Evolutionary conservation across 2,113 vertebrate genomes (phyloP), one percentile per base, ranked within the genome.

Genomic region (Lathamus discolor): DNA sequence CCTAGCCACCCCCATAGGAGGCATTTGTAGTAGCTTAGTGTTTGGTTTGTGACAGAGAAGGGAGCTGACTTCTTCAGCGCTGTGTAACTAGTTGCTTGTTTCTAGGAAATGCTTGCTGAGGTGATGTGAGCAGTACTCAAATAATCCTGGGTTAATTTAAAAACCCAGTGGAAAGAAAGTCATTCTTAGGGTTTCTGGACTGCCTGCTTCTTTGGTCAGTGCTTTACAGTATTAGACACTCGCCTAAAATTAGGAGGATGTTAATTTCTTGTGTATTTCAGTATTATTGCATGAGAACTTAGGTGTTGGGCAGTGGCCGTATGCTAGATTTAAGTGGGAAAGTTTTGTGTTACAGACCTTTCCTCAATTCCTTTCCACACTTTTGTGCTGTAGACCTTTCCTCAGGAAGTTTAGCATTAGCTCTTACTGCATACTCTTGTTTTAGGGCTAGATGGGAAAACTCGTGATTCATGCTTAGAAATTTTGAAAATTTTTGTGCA

Each of bases 131-230:
- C 72, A 80, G 69, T 17, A 28, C 83, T 86, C 77, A 86, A 20
- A 48, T 86, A 49, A 89, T 96, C 94, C 68, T 37, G 82, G 17
- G 35, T 64, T 84, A 70, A 94, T 93, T 92, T 63, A 90, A 97
- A 95, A 95, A 78, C 74, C 83, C 66, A 33, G 43, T 43, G 55
- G 37, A 63, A 93, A 85, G 44, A 83, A 87, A 77, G 6, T 12
- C 6, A 23, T 91, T 41, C 35, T 68, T 15, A 8, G 1, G 20
- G 13, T 57, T 96, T 70, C 83, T 80, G 87, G 25, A 27, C 12
- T 91, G 52, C 31, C 31, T 75, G 18, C 61, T 68, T 37, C 61
- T 86, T 82, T 80, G 93, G 61, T 57, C 18, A 63, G 69, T 83
- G 61, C 8, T 93, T 91, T 82, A 48, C 13, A 67, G 7, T 27